These are phyloP conservation scores for Menidia beryllina DNA, from an alignment of 2,113 vertebrate species.

Conservation along the genomic window DNA sequence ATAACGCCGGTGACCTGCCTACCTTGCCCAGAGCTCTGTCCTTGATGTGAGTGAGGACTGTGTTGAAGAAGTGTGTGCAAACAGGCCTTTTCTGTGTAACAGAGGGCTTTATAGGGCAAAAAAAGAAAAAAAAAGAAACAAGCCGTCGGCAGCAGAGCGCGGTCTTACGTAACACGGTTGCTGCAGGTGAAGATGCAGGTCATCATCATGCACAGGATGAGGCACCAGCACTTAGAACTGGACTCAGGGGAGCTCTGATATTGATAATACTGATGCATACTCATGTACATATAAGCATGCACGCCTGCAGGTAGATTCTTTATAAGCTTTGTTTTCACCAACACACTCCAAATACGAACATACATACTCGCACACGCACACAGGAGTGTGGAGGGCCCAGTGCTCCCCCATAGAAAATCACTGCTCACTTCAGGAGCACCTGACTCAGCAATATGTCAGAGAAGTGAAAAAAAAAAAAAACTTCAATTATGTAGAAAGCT, in stretches of 20 bases:
- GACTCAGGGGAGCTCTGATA: slow-evolving; percentile 48
- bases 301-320: slow-evolving; percentile 22
- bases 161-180: slow-evolving; percentile 63
- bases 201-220: slow-evolving; percentile 61
- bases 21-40: slow-evolving; percentile 28
- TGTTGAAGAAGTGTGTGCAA: background rate
- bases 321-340: background rate
- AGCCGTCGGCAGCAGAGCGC: slow-evolving; percentile 55
- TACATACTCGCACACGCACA: slow-evolving; percentile 20
- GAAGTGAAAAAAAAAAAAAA: slow-evolving; percentile 51
- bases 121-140: too few relatives aligned
- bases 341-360: slow-evolving; percentile 19
- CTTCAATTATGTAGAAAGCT: slow-evolving; percentile 84
- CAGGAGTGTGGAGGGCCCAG: slow-evolving; percentile 4
- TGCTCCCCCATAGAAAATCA: slow-evolving; percentile 50
- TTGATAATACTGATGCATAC: slow-evolving; percentile 39
- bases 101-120: slow-evolving; percentile 37
- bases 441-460: slow-evolving; percentile 79
- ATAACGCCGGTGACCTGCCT: slow-evolving; percentile 46
- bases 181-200: slow-evolving; percentile 70
- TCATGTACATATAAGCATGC: slow-evolving; percentile 2
- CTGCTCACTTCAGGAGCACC: slow-evolving; percentile 58
- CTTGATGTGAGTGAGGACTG: slow-evolving; percentile 36
- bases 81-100: slow-evolving; percentile 1
- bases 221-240: slow-evolving; percentile 37